Percentiles rank a stretch among this genome's conserved stretches.
These are phyloP conservation scores for Cheilosia pagana DNA, from an alignment of 2,888 invertebrate genomes.

Conservation along the genomic window DNA sequence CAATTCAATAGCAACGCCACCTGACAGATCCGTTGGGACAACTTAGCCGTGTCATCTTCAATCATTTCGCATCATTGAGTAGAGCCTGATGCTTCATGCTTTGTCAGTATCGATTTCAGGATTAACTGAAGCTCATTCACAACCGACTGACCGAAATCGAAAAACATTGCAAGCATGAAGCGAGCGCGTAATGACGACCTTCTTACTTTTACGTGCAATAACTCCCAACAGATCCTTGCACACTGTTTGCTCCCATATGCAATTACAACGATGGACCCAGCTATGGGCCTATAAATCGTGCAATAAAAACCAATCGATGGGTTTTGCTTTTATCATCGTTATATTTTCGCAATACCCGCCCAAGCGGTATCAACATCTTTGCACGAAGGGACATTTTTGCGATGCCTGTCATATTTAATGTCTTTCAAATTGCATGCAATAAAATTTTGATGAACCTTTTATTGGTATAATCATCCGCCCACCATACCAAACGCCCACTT, in stretches of 20 bases:
- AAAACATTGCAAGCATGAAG: slow-evolving; percentile 33
- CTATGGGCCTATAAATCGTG: slow-evolving; percentile 44
- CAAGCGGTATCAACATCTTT: slow-evolving; percentile 1
- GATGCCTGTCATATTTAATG: slow-evolving; percentile 59
- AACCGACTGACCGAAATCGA: slow-evolving; percentile 4
- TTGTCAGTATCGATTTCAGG: slow-evolving; percentile 4
- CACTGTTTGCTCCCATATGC: slow-evolving; percentile 9
- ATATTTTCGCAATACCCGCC: slow-evolving; percentile 24
- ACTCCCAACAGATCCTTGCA: slow-evolving; percentile 30
- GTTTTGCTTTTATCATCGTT: slow-evolving; percentile 48
- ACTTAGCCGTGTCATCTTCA: slow-evolving; percentile 4
- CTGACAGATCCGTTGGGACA: slow-evolving; percentile 1
- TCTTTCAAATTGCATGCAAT: slow-evolving; percentile 63
- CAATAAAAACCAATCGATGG: slow-evolving; percentile 61
- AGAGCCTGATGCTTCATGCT: not conserved
- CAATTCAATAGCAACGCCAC: slow-evolving; percentile 10
- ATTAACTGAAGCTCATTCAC: slow-evolving; percentile 6
- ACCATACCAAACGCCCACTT: slow-evolving; percentile 12
- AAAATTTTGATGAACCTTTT: slow-evolving; percentile 67
- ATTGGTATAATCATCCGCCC: slow-evolving; percentile 55
- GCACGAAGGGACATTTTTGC: slow-evolving; percentile 51
- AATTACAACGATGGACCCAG: slow-evolving; percentile 13
- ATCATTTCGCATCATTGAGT: slow-evolving; percentile 25
- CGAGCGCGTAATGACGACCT: slow-evolving; percentile 2
- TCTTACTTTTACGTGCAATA: slow-evolving; percentile 47